Evolutionary conservation across 2,888 invertebrate genomes (phyloP).

Genomic region (Caenorhabditis afra): DNA sequence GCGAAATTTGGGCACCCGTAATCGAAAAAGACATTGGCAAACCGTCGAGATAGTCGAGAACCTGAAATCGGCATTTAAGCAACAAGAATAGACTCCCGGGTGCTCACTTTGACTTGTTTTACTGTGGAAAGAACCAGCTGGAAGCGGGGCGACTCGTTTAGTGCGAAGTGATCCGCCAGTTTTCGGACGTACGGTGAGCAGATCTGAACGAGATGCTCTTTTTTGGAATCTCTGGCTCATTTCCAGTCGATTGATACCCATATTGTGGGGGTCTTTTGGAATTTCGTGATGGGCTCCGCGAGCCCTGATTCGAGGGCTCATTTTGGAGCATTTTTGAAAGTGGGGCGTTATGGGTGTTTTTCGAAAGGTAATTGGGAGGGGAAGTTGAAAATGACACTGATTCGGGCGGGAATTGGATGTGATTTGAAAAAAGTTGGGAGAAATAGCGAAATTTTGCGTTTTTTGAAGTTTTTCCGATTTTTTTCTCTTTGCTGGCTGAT

Average conservation of each 20-base stretch:
- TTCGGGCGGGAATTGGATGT: no score
- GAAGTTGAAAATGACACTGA: background rate
- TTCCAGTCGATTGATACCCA: background rate
- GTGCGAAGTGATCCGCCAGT: constrained; percentile 71
- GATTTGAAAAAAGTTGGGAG: no score
- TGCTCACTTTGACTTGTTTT: constrained; percentile 71
- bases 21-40: constrained; percentile 46
- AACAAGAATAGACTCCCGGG: no score
- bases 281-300: background rate
- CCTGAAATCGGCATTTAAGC: constrained; percentile 36
- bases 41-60: constrained; percentile 66
- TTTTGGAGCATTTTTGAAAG: no score
- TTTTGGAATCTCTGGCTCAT: background rate
- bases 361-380: background rate
- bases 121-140: constrained; percentile 78
- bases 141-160: constrained; percentile 74
- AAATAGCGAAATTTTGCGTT: no score
- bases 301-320: no score
- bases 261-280: background rate
- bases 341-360: background rate
- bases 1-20: constrained; percentile 7
- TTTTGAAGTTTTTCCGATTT: no score
- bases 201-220: constrained; percentile 64
- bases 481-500: no score
- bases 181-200: constrained; percentile 75